These are phyloP conservation scores for Hydraecia micacea DNA, from an alignment of 2,888 invertebrate genomes.

Conservation along the genomic window DNA sequence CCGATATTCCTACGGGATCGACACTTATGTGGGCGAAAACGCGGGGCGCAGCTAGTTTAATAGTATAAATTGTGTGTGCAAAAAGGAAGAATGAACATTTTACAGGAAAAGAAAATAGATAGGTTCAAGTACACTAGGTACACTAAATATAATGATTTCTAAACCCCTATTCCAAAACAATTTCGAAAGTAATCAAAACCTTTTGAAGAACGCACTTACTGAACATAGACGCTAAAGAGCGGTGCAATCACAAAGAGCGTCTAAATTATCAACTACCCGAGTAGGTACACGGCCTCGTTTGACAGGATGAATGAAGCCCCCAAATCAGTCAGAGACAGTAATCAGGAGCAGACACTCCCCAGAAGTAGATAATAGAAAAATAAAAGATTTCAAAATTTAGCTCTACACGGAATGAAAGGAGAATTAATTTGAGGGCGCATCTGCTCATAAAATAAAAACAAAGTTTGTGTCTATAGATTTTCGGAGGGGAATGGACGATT, in stretches of 20 bases:
- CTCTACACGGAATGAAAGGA: conserved; percentile 32
- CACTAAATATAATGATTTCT: not conserved
- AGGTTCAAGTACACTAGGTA: too few species aligned
- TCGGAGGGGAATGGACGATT: not conserved
- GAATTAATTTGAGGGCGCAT: conserved; percentile 44
- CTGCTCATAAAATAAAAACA: conserved; percentile 46
- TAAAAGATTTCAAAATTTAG: conserved; percentile 48
- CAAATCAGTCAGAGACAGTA: conserved; percentile 54
- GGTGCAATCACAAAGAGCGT: conserved; percentile 33
- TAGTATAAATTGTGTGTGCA: too few species aligned
- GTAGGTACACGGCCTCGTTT: conserved; percentile 14
- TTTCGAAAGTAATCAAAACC: conserved; percentile 28
- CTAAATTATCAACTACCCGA: conserved; percentile 35
- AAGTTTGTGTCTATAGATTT: conserved; percentile 12
- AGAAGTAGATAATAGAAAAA: conserved; percentile 49
- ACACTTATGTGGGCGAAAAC: too few species aligned
- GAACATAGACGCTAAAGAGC: conserved; percentile 22
- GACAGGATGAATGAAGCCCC: conserved; percentile 37
- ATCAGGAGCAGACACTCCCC: conserved; percentile 47
- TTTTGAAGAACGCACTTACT: conserved; percentile 30
- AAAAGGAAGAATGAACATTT: too few species aligned
- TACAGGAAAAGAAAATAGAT: too few species aligned
- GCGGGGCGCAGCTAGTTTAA: too few species aligned
- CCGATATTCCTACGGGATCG: too few species aligned
- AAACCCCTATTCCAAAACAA: not conserved